Conservation (phyloP, 1,140 invertebrate genomes). For the Anoplolepis gracilipes region DNA sequence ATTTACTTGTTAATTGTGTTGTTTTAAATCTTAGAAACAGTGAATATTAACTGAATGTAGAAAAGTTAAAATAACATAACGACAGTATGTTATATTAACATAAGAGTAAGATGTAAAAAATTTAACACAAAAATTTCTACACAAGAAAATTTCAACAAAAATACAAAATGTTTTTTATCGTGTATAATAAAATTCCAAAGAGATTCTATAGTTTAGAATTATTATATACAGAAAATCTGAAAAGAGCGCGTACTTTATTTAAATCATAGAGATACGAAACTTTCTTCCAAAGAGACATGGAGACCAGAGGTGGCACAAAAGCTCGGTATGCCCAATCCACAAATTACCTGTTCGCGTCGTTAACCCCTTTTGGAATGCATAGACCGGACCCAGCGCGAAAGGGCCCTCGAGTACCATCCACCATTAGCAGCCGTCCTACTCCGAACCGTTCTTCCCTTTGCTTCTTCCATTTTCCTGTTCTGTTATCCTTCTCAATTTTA, state of each 20-base stretch:
- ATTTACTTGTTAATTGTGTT: too few relatives aligned
- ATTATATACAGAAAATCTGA: background rate
- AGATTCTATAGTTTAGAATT: constrained; percentile 13
- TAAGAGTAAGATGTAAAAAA: too few relatives aligned
- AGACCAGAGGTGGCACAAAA: constrained; percentile 8
- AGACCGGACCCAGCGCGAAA: constrained; percentile 68
- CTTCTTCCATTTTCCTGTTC: constrained; percentile 26
- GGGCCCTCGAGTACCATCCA: constrained; percentile 69
- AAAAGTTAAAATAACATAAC: too few relatives aligned
- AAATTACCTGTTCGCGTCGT: constrained; percentile 62
- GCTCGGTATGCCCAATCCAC: constrained; percentile 49
- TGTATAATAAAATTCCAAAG: constrained; percentile 24
- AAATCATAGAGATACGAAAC: constrained; percentile 45
- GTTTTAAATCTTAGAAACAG: too few relatives aligned
- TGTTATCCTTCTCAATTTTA: constrained; percentile 49
- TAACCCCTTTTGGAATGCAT: constrained; percentile 77
- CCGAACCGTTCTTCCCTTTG: background rate
- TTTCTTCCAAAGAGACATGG: constrained; percentile 25
- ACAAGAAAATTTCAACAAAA: too few relatives aligned
- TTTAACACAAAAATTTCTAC: too few relatives aligned
- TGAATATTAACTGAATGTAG: too few relatives aligned
- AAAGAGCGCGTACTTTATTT: background rate
- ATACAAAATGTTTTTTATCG: too few relatives aligned
- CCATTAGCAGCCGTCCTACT: constrained; percentile 32
- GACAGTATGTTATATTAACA: too few relatives aligned